Evolutionary conservation across 2,888 invertebrate genomes (phyloP), one percentile per base, ranked within the genome.

Genomic region (Taphrorychus bicolor): DNA sequence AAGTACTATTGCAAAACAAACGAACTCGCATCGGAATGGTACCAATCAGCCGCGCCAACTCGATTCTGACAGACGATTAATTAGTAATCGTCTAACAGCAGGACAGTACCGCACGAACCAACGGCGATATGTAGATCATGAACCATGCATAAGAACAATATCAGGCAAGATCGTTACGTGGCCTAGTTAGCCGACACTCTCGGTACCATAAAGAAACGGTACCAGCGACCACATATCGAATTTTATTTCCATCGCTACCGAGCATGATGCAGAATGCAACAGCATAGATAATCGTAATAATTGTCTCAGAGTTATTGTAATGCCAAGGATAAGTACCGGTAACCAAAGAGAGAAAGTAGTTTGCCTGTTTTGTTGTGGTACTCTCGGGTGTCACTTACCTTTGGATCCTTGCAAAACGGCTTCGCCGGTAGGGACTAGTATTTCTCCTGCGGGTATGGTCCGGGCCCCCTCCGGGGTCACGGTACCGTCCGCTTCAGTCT

Each of bases 371-470:
- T 14, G 45, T 45, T 45, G 16, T 45, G 18, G 18, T 45, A 18
- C 45, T 18, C 32, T 9, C 11, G 32, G 3, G 32, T 32, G 32
- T 32, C n/a, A 32, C 57, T 23, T 60, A 71, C 71, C 91, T 80
- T 89, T 91, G 68, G 88, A 86, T 59, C 87, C 88, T 11, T 88
- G 87, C 76, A 90, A 82, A 68, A 85, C 85, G 4, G 89, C 85
- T 79, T 92, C 91, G 5, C 91, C 91, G 77, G 88, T 89, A 2
- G 93, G 91, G 80, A 91, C 90, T 74, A 95, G 87, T 70, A 93
- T 88, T 83, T 95, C 95, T 62, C 75, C 95, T 18, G 91, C 89
- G n/a, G 90, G 88, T 52, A 95, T 84, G 71, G 91, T 92, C 76
- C 91, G 85, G 24, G 89, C 88, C 40, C 89, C 89, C 78, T 90